Evolutionary conservation across 2,797 vertebrate species (phyloP).

Genomic region (Karalla daura): DNA sequence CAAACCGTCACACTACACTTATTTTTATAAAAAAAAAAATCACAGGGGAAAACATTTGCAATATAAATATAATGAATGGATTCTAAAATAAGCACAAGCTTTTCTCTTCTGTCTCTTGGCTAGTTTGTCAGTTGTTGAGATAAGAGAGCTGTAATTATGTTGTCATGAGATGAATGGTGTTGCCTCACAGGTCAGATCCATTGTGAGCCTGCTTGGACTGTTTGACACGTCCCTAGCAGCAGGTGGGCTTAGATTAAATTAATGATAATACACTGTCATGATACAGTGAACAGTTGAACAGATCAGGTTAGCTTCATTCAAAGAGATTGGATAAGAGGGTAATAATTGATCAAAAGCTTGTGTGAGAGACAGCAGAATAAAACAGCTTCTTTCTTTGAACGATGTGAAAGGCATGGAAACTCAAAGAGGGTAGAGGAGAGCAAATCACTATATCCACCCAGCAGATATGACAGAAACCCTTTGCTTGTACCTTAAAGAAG

Average conservation of each 20-base stretch:
- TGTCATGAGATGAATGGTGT: conserved; percentile 5
- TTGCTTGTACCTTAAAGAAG: neutral
- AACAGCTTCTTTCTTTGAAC: too few species aligned
- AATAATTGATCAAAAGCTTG: neutral
- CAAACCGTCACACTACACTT: too few species aligned
- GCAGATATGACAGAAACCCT: neutral
- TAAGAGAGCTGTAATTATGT: conserved; percentile 25
- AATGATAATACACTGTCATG: conserved; percentile 9
- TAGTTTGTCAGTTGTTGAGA: conserved; percentile 1
- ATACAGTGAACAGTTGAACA: neutral
- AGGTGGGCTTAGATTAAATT: neutral
- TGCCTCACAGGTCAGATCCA: conserved; percentile 8
- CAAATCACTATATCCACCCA: neutral
- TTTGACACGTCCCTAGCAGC: neutral
- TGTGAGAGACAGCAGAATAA: neutral
- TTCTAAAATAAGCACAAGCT: neutral
- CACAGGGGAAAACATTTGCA: conserved; percentile 7
- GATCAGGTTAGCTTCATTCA: neutral
- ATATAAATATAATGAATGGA: neutral
- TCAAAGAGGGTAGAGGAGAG: neutral
- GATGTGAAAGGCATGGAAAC: neutral
- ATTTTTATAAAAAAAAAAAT: neutral
- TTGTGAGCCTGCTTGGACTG: neutral
- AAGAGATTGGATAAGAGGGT: neutral
- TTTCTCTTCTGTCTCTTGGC: neutral